These are phyloP conservation scores for Hystrix brachyura DNA, from an alignment of 2,113 vertebrate genomes.

Conservation along the genomic window DNA sequence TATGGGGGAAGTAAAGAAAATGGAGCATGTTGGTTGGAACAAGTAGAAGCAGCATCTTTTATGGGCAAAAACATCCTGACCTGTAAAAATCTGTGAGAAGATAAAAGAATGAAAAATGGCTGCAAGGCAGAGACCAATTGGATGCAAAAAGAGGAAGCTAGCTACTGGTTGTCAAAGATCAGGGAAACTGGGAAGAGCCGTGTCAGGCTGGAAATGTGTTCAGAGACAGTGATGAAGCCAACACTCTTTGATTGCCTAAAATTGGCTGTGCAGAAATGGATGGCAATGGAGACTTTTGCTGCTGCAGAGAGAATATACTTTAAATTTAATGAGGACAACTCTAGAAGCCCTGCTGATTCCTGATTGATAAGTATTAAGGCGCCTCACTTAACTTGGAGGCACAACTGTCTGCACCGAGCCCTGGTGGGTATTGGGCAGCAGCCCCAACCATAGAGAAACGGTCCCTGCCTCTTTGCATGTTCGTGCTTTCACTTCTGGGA, in stretches of 20 bases:
- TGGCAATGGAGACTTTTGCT: conserved; percentile 81
- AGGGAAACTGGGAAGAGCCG: conserved; percentile 66
- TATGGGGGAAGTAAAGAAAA: not conserved
- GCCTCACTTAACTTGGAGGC: conserved; percentile 83
- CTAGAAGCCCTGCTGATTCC: conserved; percentile 85
- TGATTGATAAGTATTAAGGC: conserved; percentile 85
- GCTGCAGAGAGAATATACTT: conserved; percentile 83
- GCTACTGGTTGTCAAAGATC: conserved; percentile 75
- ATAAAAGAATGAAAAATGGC: conserved; percentile 56
- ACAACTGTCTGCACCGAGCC: conserved; percentile 77
- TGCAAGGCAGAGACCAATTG: conserved; percentile 4
- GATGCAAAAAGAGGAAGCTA: conserved; percentile 51
- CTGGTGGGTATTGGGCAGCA: conserved; percentile 70
- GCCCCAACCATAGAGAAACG: conserved; percentile 51
- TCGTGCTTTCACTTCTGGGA: conserved; percentile 61
- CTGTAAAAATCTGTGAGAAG: conserved; percentile 30
- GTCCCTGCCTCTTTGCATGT: conserved; percentile 50
- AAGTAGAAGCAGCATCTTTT: conserved; percentile 29
- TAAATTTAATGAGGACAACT: conserved; percentile 86
- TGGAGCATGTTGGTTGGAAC: not conserved
- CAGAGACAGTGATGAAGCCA: conserved; percentile 81
- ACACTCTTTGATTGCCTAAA: conserved; percentile 83
- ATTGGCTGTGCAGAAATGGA: conserved; percentile 83
- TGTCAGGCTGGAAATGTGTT: conserved; percentile 77
- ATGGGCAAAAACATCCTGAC: conserved; percentile 32